phyloP scores from a whole-genome alignment of 2,113 vertebrate species.

The Grammomys dolichurus region DNA sequence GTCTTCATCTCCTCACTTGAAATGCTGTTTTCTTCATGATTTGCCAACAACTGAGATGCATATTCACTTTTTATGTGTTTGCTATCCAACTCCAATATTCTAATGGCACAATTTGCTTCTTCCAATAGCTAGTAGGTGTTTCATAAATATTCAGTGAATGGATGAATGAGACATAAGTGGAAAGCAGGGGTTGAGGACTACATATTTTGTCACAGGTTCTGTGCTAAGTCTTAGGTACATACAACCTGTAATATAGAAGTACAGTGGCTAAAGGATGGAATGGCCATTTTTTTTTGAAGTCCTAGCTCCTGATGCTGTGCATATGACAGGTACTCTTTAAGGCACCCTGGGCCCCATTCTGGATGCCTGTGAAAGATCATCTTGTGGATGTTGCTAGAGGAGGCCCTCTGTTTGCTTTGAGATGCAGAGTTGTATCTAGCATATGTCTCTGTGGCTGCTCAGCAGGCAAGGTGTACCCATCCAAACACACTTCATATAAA shows the following conservation, averaged over 20 bases:
- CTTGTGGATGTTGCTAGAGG: slow-evolving; percentile 81
- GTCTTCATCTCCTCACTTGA: neutral
- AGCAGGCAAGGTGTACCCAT: slow-evolving; percentile 74
- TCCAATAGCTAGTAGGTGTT: neutral
- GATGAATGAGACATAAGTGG: neutral
- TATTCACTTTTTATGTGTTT: neutral
- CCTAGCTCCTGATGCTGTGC: neutral
- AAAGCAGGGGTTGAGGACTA: neutral
- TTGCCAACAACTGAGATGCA: neutral
- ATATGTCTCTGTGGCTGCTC: slow-evolving; percentile 79
- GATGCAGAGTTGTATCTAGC: slow-evolving; percentile 81
- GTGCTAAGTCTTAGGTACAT: neutral
- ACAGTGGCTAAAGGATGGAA: neutral
- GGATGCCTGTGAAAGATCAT: slow-evolving; percentile 69
- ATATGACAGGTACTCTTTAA: neutral
- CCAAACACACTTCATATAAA: slow-evolving; percentile 75
- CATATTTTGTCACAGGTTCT: neutral
- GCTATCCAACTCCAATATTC: neutral
- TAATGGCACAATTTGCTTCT: neutral
- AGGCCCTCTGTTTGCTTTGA: slow-evolving; percentile 79
- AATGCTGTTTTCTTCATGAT: neutral
- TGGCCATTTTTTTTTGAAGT: neutral
- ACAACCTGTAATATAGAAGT: neutral
- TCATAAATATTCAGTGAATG: neutral
- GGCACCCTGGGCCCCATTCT: slow-evolving; percentile 66